Percentiles rank a stretch among this genome's conserved stretches.
Conservation (phyloP, 2,113 vertebrate species). For the Malurus melanocephalus region DNA sequence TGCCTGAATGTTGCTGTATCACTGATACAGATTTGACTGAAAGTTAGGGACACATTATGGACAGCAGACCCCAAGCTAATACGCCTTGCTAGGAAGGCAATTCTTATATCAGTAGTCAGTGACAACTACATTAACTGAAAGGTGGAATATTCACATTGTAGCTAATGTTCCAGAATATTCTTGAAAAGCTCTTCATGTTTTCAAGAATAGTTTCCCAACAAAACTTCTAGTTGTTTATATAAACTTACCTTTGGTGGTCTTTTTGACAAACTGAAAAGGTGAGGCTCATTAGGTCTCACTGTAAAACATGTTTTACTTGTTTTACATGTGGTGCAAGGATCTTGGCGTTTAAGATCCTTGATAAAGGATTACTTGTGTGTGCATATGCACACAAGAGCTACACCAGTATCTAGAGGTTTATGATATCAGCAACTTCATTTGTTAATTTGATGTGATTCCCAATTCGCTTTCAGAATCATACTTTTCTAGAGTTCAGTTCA, state of each 20-base stretch:
- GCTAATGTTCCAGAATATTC: not conserved
- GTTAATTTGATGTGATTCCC: not conserved
- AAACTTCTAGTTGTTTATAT: not conserved
- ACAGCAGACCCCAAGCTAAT: not conserved
- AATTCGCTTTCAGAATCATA: not conserved
- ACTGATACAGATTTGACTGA: not conserved
- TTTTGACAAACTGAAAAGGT: not conserved
- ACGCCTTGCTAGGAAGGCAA: not conserved
- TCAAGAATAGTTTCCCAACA: not conserved
- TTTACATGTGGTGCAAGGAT: not conserved
- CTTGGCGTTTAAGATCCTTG: not conserved
- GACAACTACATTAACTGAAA: not conserved
- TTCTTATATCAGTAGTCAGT: not conserved
- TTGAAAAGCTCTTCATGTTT: not conserved
- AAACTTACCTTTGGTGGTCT: not conserved
- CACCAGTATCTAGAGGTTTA: not conserved
- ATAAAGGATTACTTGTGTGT: fast-evolving
- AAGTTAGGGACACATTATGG: fast-evolving
- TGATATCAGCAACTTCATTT: not conserved
- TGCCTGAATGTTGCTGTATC: not conserved
- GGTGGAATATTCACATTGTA: not conserved
- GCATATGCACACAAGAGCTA: not conserved
- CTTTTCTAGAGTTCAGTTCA: not conserved
- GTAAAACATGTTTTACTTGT: not conserved
- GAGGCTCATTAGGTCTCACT: not conserved